Conservation (phyloP, 2,888 invertebrate species). For the Dascillus cervinus region DNA sequence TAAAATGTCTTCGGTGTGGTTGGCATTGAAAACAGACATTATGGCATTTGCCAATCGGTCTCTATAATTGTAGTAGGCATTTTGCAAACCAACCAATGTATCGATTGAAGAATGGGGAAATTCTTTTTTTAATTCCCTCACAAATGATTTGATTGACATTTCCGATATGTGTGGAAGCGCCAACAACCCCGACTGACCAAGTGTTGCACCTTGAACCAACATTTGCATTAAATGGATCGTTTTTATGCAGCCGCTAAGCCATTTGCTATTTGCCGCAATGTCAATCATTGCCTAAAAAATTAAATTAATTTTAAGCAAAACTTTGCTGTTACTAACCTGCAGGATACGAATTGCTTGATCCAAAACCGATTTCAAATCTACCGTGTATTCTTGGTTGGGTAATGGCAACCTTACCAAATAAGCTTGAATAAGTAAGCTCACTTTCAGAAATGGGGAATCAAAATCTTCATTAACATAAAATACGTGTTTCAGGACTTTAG, state of each 20-base stretch:
- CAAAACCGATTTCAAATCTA: conserved; percentile 93
- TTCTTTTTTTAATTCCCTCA: conserved; percentile 51
- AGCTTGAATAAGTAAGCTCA: conserved; percentile 87
- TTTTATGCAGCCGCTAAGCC: conserved; percentile 73
- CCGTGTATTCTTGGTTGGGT: conserved; percentile 89
- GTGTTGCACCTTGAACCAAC: conserved; percentile 86
- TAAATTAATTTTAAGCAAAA: conserved; percentile 2
- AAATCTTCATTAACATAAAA: no score
- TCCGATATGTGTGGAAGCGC: conserved; percentile 72
- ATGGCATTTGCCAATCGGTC: not conserved
- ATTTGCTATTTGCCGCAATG: conserved; percentile 82
- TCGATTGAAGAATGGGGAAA: conserved; percentile 16
- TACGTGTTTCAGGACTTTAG: no score
- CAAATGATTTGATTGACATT: conserved; percentile 53
- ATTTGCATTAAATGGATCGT: conserved; percentile 79
- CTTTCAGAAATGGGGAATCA: conserved; percentile 92
- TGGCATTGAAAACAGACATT: conserved; percentile 21
- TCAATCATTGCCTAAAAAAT: conserved; percentile 87
- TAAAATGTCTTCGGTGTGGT: conserved; percentile 26
- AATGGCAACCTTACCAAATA: conserved; percentile 78
- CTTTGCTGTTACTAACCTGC: conserved; percentile 59
- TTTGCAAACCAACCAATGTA: not conserved
- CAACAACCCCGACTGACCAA: conserved; percentile 64
- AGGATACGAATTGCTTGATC: conserved; percentile 93
- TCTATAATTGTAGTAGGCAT: not conserved